Percentiles rank a stretch among this genome's conserved stretches.
Evolutionary conservation across 2,113 vertebrate genomes (phyloP).

Genomic region (Muntiacus reevesi): DNA sequence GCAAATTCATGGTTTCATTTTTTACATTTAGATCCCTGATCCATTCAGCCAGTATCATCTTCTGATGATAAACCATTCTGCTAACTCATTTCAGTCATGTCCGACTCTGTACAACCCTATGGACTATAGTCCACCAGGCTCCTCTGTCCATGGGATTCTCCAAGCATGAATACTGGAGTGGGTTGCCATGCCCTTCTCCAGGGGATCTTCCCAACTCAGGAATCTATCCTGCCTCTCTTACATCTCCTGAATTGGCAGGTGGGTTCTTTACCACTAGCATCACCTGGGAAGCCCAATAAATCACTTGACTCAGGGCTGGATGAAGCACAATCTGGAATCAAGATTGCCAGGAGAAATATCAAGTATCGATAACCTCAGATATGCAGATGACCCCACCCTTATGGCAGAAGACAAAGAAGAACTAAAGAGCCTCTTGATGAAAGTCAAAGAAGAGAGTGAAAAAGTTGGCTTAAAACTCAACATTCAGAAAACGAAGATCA

Average conservation of each 20-base stretch:
- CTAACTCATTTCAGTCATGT: neutral
- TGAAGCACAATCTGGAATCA: neutral
- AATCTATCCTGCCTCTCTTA: neutral
- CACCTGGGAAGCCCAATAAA: neutral
- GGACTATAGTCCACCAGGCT: neutral
- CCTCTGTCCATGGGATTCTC: neutral
- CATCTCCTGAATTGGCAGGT: neutral
- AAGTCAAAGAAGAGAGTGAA: neutral
- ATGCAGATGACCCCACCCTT: neutral
- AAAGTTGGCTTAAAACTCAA: neutral
- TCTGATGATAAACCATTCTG: neutral
- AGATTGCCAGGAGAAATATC: neutral
- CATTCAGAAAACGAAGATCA: neutral
- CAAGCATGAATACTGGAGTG: neutral
- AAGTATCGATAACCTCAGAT: neutral
- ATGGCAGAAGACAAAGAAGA: neutral
- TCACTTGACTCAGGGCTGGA: neutral
- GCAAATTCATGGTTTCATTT: neutral
- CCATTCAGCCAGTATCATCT: neutral
- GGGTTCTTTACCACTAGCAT: neutral
- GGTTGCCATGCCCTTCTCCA: neutral
- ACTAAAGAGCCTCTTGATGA: neutral
- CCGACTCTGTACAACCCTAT: neutral
- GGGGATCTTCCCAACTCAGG: neutral
- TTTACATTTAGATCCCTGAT: neutral